phyloP scores from a whole-genome alignment of 2,113 vertebrate genomes.

The Bubalus kerabau region DNA sequence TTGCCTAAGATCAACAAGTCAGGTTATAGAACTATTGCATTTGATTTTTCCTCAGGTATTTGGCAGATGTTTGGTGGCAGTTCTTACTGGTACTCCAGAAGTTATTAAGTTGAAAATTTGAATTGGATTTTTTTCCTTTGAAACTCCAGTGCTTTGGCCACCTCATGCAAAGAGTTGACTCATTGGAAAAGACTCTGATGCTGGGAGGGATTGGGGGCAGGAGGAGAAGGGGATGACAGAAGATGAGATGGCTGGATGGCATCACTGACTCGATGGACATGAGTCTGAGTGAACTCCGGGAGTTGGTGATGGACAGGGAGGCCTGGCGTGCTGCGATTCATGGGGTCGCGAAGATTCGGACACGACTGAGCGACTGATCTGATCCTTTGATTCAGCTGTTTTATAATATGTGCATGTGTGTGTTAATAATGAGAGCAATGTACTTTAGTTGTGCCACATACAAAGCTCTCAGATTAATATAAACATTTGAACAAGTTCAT shows the following conservation, averaged over 20 bases:
- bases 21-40: neutral
- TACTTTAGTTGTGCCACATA: neutral
- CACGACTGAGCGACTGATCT: too few species aligned
- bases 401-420: neutral
- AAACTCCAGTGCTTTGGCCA: too few species aligned
- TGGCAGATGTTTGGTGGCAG: neutral
- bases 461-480: conserved; percentile 2
- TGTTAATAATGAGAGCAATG: neutral
- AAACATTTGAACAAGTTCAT: neutral
- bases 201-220: too few species aligned
- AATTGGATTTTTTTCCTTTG: neutral
- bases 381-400: neutral
- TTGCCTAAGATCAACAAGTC: neutral
- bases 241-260: too few species aligned
- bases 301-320: too few species aligned
- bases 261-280: too few species aligned
- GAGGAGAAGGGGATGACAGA: too few species aligned
- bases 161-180: too few species aligned
- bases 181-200: too few species aligned
- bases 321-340: too few species aligned
- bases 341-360: too few species aligned
- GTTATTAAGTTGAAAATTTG: neutral
- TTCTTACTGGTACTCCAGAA: neutral
- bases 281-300: too few species aligned
- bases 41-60: neutral